These are phyloP conservation scores for Campopleginae sp. DNA, from an alignment of 2,888 invertebrate species.

Conservation along the genomic window DNA sequence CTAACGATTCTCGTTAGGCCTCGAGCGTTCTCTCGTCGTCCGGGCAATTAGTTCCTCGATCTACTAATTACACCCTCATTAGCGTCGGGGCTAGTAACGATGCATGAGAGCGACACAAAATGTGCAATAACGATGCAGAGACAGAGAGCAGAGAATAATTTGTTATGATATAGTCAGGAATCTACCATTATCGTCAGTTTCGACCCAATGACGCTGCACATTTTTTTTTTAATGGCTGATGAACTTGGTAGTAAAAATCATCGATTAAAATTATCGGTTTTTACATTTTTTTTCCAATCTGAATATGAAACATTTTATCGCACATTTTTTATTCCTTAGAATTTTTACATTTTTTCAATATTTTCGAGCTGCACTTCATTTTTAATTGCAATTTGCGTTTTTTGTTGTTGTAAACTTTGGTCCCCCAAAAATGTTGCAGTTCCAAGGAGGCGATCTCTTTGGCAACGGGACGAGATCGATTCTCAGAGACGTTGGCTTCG, in stretches of 20 bases:
- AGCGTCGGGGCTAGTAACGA: neutral
- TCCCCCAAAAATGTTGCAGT: constrained; percentile 55
- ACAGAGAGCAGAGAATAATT: constrained; percentile 3
- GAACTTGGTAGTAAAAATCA: constrained; percentile 13
- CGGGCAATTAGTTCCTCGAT: constrained; percentile 29
- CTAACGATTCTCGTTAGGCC: neutral
- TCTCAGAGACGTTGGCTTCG: constrained; percentile 78
- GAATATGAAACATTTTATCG: neutral
- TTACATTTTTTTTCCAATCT: neutral
- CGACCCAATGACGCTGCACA: constrained; percentile 33
- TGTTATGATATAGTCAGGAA: neutral
- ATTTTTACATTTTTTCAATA: neutral
- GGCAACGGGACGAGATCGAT: constrained; percentile 75
- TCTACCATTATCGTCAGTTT: constrained; percentile 13
- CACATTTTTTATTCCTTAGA: neutral
- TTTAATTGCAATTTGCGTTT: neutral
- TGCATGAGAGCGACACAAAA: neutral
- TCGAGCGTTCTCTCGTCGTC: neutral
- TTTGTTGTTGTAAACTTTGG: neutral
- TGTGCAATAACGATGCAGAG: neutral
- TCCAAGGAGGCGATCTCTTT: constrained; percentile 79
- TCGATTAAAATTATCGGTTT: too few species aligned
- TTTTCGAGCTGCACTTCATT: neutral
- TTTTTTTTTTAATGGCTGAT: constrained; percentile 9
- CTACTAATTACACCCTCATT: constrained; percentile 34